Evolutionary conservation across 2,797 vertebrate genomes (phyloP), one percentile per base, ranked within the genome.

Genomic region (Rhinella marina): DNA sequence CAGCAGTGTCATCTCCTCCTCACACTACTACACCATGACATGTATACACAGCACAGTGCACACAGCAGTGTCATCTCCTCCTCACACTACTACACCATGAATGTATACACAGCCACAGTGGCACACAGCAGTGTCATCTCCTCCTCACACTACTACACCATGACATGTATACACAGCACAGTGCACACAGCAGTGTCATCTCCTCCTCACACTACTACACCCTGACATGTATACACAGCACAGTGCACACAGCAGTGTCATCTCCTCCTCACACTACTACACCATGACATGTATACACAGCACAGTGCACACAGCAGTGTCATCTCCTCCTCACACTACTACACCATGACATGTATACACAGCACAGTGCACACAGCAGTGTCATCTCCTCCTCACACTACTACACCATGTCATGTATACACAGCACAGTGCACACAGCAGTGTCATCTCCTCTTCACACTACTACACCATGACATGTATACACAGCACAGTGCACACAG

Each of bases 1-100:
- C 29, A 70, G 78, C 54, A 61, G 54, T 80, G 78, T 23, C 78
- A 80, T 57, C 78, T 80, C 78, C 54, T 59, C 75, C 75, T 48
- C 29, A 61, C 29, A 80, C 56, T 61, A 61, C 77, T 79, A 57
- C 50, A 56, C 54, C 77, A 79, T 29, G 76, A 56, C 54, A 52
- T n/a, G 32, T 57, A 79, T 57, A 79, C n/a, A 79, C 50, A 57
- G 77, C 54, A 79, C 27, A 79, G 64, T 56, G 10, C 41, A 73
- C 21, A 73, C 70, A 64, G 23, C 62, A 12, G 32, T 73, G 29
- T 41, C 16, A 73, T 56, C 54, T 56, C 54, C 54, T 56, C 54
- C 54, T 56, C 11, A 56, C 54, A 56, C 54, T 56, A 56, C 54
- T 56, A 56, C 54, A 56, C 54, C 54, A 56, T 16, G 14, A 16